Conservation (phyloP, 2,797 vertebrate genomes). For the Euphonia xanthogaster region DNA sequence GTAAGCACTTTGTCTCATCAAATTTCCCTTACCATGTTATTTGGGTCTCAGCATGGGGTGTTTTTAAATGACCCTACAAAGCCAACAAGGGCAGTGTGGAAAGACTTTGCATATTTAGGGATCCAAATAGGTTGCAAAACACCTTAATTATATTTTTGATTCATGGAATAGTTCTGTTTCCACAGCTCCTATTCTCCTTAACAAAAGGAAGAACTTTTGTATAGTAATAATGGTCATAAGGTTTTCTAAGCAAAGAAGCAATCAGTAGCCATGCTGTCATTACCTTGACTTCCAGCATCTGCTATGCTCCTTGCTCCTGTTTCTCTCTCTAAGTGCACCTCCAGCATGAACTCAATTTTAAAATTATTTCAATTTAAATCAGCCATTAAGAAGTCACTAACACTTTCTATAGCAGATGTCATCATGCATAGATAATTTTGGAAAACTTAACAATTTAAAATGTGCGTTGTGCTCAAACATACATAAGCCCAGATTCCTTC, state of each 20-base stretch:
- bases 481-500: neutral
- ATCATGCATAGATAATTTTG: neutral
- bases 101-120: neutral
- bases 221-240: neutral
- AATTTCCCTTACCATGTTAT: neutral
- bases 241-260: neutral
- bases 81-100: neutral
- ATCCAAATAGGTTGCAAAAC: neutral
- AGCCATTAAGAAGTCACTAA: neutral
- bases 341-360: neutral
- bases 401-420: neutral
- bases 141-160: neutral
- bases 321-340: neutral
- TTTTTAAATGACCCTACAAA: neutral
- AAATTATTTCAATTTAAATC: neutral
- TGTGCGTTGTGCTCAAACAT: neutral
- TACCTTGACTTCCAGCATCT: neutral
- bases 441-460: neutral
- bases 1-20: neutral
- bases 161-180: neutral
- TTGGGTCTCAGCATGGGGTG: neutral
- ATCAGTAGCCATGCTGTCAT: neutral
- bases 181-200: neutral
- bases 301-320: neutral
- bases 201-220: neutral